phyloP scores from a whole-genome alignment of 2,113 vertebrate species.

The Ariopsis seemanni region DNA sequence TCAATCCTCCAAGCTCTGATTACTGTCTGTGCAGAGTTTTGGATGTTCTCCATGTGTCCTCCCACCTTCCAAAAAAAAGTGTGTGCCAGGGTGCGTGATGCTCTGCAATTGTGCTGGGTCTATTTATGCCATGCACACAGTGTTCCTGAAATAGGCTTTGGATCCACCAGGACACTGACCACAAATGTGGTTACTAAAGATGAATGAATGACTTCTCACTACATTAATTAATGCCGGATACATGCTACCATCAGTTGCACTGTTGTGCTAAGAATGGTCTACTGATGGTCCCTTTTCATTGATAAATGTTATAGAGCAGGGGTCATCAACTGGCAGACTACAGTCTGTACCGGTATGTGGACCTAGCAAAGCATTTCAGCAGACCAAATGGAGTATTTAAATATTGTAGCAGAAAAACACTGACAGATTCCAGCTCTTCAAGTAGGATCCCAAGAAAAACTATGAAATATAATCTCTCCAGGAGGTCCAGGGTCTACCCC shows the following conservation, averaged over 20 bases:
- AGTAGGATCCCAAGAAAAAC: background rate
- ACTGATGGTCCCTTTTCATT: background rate
- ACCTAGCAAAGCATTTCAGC: background rate
- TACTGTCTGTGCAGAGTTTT: background rate
- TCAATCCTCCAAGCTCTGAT: background rate
- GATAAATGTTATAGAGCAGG: background rate
- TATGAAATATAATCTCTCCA: background rate
- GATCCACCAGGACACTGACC: background rate
- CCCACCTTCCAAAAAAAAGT: background rate
- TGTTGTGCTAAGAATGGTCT: background rate
- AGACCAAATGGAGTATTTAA: background rate
- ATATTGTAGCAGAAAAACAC: background rate
- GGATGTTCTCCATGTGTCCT: background rate
- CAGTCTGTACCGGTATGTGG: background rate
- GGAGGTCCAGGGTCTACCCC: background rate
- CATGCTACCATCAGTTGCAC: background rate
- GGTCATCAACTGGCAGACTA: background rate
- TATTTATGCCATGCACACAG: background rate
- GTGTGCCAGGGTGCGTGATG: background rate
- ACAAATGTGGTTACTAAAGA: background rate
- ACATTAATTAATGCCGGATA: background rate
- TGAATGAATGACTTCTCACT: background rate
- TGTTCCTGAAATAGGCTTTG: background rate
- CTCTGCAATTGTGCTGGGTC: background rate
- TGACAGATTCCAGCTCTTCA: background rate